phyloP scores from a whole-genome alignment of 2,113 vertebrate species.

The Paradoxurus hermaphroditus region DNA sequence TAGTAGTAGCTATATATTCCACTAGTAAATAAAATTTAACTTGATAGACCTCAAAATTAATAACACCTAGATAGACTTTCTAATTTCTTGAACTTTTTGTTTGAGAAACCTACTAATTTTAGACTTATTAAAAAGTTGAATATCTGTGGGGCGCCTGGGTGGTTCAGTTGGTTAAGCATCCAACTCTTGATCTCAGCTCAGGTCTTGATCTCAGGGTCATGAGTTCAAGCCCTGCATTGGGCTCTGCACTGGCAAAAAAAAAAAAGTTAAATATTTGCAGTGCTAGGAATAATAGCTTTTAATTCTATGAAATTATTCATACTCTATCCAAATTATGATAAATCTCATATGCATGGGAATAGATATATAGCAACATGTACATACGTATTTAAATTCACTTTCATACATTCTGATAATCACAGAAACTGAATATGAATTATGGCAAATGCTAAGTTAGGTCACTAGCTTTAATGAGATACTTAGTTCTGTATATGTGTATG shows the following conservation, averaged over 20 bases:
- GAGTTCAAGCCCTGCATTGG: too few relatives aligned
- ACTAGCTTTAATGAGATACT: not conserved
- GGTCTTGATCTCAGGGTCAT: too few relatives aligned
- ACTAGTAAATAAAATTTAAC: slow-evolving; percentile 47
- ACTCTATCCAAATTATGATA: slow-evolving; percentile 18
- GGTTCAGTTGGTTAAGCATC: too few relatives aligned
- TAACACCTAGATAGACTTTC: not conserved
- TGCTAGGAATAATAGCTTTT: slow-evolving; percentile 24
- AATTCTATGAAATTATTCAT: slow-evolving; percentile 27
- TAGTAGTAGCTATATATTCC: not conserved
- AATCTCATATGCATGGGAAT: not conserved
- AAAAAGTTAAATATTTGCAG: not conserved
- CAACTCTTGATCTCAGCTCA: too few relatives aligned
- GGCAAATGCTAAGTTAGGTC: not conserved
- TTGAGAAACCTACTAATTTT: slow-evolving; percentile 43
- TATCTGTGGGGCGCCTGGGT: not conserved
- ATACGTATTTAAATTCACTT: slow-evolving; percentile 36
- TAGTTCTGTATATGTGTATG: not conserved
- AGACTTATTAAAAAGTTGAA: not conserved
- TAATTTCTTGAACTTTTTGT: slow-evolving; percentile 33
- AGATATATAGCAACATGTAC: not conserved
- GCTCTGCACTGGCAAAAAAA: too few relatives aligned
- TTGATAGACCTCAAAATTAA: not conserved
- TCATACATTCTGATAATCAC: slow-evolving; percentile 17
- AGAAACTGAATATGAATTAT: slow-evolving; percentile 25